Evolutionary conservation across 2,113 vertebrate species (phyloP), one percentile per base, ranked within the genome.

Genomic region (Micromys minutus): DNA sequence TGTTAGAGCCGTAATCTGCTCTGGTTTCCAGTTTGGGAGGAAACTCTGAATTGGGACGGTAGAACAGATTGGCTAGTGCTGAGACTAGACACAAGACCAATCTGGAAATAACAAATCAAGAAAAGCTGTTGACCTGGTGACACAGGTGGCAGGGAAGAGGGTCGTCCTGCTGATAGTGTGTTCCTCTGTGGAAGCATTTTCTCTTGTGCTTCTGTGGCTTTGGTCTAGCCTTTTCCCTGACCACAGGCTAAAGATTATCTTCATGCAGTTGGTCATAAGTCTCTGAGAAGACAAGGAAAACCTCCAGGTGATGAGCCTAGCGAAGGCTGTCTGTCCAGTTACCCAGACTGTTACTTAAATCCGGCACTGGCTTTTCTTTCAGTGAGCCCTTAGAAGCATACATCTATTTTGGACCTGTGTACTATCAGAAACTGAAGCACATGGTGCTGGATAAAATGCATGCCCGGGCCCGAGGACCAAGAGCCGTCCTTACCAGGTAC

Each of bases 401-500:
- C 92, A 99, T 99, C 98, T 99, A 99, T 97, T 99, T 99, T 94
- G 99, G 99, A 29, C 99, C 99, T 0, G 99, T 99, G 45, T 99
- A 99, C 97, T 99, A 99, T 97, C 99, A 99, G 98, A 99, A 99
- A 94, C 98, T 99, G 87, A 99, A 99, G 95, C 99, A 99, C 98
- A 99, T 99, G 99, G 99, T 99, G 59, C 98, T 99, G 75, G 99
- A 99, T 97, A 99, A 99, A 98, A 99, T 99, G 99, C 99, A 99
- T 0, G 99, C 99, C 90, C 98, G 99, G 98, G 99, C 99, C 85
- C 98, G 99, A 61, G 99, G 99, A 24, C 99, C 99, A 11, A 98
- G 99, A 91, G 99, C 99, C 0, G 99, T 99, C 86, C 99, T 99
- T 31, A 99, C 99, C 98, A 99, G 99, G 99, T 99, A 98, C 91